These are phyloP conservation scores for Calyptommatus sinebrachiatus DNA, from an alignment of 2,113 vertebrate species.

Conservation along the genomic window DNA sequence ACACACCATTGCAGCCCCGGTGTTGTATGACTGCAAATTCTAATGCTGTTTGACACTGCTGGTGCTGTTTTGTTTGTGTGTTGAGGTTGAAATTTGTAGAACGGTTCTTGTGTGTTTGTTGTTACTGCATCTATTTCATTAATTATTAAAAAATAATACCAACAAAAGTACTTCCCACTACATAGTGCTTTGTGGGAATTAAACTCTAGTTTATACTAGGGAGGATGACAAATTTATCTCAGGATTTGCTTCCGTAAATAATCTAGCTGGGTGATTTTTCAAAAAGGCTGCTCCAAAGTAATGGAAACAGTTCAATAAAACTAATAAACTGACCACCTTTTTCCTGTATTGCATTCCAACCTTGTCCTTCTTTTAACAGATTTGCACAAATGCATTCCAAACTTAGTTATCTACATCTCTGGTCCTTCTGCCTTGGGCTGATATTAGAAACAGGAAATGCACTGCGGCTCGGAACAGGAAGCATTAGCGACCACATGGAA, in stretches of 20 bases:
- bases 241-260: slow-evolving; percentile 38
- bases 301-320: slow-evolving; percentile 31
- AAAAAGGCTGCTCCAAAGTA: slow-evolving; percentile 31
- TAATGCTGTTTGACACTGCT: too few species aligned
- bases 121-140: too few species aligned
- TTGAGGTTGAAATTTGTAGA: too few species aligned
- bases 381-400: slow-evolving; percentile 40
- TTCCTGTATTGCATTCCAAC: slow-evolving; percentile 18
- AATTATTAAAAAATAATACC: too few species aligned
- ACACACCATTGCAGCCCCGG: too few species aligned
- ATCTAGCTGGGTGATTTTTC: slow-evolving; percentile 6
- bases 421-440: slow-evolving; percentile 4
- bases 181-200: too few species aligned
- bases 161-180: too few species aligned
- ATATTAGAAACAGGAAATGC: slow-evolving; percentile 37
- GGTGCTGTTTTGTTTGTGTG: too few species aligned
- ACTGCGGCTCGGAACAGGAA: slow-evolving; percentile 29
- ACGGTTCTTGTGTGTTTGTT: too few species aligned
- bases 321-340: slow-evolving; percentile 49
- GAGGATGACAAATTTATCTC: not conserved
- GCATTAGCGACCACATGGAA: not conserved
- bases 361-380: slow-evolving; percentile 43
- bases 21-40: too few species aligned
- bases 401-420: slow-evolving; percentile 46
- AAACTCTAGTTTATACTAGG: too few species aligned